Base-by-base conservation (phyloP, 2,888 invertebrate genomes). In the Heliothis peltigera region DNA sequence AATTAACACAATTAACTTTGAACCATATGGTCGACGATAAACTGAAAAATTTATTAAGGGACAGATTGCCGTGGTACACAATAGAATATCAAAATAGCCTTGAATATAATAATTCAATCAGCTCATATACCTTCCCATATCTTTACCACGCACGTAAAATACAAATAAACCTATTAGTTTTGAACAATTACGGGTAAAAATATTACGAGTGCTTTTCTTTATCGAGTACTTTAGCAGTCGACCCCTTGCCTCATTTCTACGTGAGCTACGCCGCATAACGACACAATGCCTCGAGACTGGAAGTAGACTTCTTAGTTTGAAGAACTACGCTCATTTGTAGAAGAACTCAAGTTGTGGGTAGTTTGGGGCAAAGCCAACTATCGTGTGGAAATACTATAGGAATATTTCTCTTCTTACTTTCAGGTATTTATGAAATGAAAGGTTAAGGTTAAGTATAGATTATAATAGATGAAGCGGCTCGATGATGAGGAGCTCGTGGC, bases 291-390 rank as follows among this genome's bases (percentile, higher is more conserved):
- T 65, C 52, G 42, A 21, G 53, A 17, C 51, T 28, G 12, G 39
- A 12, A 46, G 48, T 12, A 32, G 42, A 71, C 28, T 53, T 44
- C 47, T 56, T 53, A 44, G 47, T 46, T 35, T 57, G 22, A 70
- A 72, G 73, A 57, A 54, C 57, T 54, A 18, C 43, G 52, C 64
- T 64, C 64, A 44, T 53, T 64, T 72, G 53, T 54, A 25, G 15
- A 1, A 53, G 3, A 19, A 28, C 52, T 53, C 53, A 57, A 64
- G 28, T 71, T 53, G 65, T n/a, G 43, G 64, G 19, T 5, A 22
- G 15, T 39, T 21, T 72, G 57, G 57, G 44, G 8, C n/a, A 25
- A 12, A 49, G 52, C 52, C 52, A 64, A 32, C 28, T 21, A 12
- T 47, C 2, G 28, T 28, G 10, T 10, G 28, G 17, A 15, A 44